Evolutionary conservation across 2,888 invertebrate species (phyloP), one percentile per base, ranked within the genome.

Genomic region (Muschampia plurimacula): DNA sequence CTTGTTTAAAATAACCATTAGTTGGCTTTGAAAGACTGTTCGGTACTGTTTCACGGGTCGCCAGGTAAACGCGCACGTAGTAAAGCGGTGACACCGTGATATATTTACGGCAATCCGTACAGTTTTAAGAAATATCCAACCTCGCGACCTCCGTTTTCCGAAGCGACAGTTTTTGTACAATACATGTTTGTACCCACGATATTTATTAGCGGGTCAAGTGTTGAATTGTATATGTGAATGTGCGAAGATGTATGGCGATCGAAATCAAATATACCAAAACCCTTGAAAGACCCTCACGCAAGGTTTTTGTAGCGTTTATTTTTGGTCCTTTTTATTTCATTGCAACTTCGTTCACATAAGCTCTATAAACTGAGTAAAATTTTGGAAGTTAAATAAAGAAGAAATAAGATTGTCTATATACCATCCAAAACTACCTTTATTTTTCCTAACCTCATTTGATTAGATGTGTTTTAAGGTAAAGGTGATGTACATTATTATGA

Each of bases 81-180:
- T 79, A 77, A 76, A 78, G 82, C 77, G 82, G 82, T 82, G 85
- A 85, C 86, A 85, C 75, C 77, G 82, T 87, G 86, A 87, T 85
- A 86, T 86, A 88, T 87, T 85, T 86, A 86, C 83, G 83, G 79
- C 83, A 84, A 86, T 84, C 76, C 77, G 76, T 46, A 67, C 76
- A 77, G 80, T 83, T 84, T 83, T 84, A 82, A 83, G 84, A 85
- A 84, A 85, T 83, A 83, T 83, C 81, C 81, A 81, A 78, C 82
- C 82, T 83, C 81, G 79, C 77, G 80, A 81, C 79, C 81, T 81
- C 82, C 79, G 83, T 82, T 83, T 83, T 77, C 78, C 80, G 81
- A 82, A 80, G 81, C 80, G 79, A 81, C 80, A 79, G 76, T 76
- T 80, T 67, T 79, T 76, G 75, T 76, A 67, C 72, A 67, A 72